Conservation (phyloP, 2,888 invertebrate species). For the Synergus gifuensis region DNA sequence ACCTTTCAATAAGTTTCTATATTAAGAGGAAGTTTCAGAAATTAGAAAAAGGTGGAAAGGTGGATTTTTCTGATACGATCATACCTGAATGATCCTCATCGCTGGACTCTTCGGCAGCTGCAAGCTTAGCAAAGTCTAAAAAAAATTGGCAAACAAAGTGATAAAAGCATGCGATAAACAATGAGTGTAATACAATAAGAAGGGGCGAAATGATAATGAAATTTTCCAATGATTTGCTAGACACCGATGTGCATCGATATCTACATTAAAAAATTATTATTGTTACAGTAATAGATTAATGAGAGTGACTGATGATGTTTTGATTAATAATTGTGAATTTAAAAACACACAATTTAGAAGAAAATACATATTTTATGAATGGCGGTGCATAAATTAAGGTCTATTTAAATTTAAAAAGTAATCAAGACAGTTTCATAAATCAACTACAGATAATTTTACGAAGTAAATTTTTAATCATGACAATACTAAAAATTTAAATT, state of each 20-base stretch:
- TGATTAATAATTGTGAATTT: conserved; percentile 22
- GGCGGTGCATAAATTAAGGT: neutral
- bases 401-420: too few relatives aligned
- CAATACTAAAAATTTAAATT: too few relatives aligned
- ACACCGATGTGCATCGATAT: neutral
- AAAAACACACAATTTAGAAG: conserved; percentile 5
- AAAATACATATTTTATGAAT: neutral
- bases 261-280: conserved; percentile 21
- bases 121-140: conserved; percentile 76
- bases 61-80: conserved; percentile 51
- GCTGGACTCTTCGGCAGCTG: conserved; percentile 70
- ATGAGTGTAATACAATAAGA: conserved; percentile 20
- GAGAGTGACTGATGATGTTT: conserved; percentile 12
- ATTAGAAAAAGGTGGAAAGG: conserved; percentile 14
- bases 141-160: conserved; percentile 71
- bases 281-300: conserved; percentile 19
- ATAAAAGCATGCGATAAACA: conserved; percentile 74
- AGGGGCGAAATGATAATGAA: conserved; percentile 11
- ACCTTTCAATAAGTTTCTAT: neutral
- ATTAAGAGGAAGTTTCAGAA: neutral
- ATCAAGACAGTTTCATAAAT: too few relatives aligned
- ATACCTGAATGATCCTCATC: conserved; percentile 73
- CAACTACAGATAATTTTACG: too few relatives aligned
- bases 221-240: neutral
- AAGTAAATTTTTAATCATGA: too few relatives aligned